These are phyloP conservation scores for Rachycentron canadum DNA, from an alignment of 2,797 vertebrate species.

Conservation along the genomic window DNA sequence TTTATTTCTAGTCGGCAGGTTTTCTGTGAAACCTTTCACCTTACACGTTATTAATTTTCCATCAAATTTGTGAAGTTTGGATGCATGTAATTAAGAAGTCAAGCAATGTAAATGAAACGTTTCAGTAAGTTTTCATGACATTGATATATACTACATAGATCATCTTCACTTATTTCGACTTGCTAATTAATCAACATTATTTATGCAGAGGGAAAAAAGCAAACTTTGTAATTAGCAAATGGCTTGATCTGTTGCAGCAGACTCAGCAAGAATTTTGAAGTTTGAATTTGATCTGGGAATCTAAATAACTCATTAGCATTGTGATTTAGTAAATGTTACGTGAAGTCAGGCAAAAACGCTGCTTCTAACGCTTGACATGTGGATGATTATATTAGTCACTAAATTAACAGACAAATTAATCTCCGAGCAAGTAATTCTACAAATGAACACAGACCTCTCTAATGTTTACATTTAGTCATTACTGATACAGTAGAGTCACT, in stretches of 20 bases:
- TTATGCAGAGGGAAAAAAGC: conserved; percentile 79
- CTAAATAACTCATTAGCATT: conserved; percentile 77
- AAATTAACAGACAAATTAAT: conserved; percentile 73
- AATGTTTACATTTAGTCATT: conserved; percentile 36
- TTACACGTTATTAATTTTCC: conserved; percentile 75
- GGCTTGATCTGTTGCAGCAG: conserved; percentile 77
- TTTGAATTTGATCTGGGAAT: conserved; percentile 77
- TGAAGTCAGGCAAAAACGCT: conserved; percentile 60
- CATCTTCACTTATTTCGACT: conserved; percentile 87
- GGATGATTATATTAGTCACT: conserved; percentile 69
- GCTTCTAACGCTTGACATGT: conserved; percentile 55
- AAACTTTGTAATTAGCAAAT: conserved; percentile 84
- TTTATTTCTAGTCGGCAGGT: conserved; percentile 51
- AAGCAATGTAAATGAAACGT: conserved; percentile 83
- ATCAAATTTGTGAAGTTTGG: conserved; percentile 78
- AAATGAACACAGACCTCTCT: conserved; percentile 18
- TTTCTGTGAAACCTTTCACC: conserved; percentile 70
- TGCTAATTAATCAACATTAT: conserved; percentile 89
- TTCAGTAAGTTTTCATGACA: conserved; percentile 82
- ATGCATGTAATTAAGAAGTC: conserved; percentile 82
- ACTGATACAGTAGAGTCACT: background rate
- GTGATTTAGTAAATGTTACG: conserved; percentile 74
- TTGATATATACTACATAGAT: conserved; percentile 87
- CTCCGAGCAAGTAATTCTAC: conserved; percentile 48
- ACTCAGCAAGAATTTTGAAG: conserved; percentile 74